These are phyloP conservation scores for Eumeta japonica DNA, from an alignment of 1,140 invertebrate genomes.

Conservation along the genomic window DNA sequence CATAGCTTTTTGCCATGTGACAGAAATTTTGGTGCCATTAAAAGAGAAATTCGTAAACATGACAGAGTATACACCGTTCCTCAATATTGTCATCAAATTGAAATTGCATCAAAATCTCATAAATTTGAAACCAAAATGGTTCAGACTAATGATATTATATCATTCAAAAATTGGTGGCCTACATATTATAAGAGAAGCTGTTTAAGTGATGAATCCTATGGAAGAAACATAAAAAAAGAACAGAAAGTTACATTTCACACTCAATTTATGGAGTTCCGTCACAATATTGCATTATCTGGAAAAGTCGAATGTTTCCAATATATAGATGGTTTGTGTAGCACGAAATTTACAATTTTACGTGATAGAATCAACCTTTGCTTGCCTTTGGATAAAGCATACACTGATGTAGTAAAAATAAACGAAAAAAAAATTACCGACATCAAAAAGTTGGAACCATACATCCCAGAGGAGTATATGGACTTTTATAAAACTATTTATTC, in stretches of 20 bases:
- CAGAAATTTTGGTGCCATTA: too few species aligned
- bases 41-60: too few species aligned
- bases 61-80: too few species aligned
- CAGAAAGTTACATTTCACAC: not conserved
- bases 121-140: too few species aligned
- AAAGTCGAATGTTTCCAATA: slow-evolving; percentile 1
- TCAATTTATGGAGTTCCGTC: not conserved
- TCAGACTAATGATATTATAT: too few species aligned
- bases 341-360: not conserved
- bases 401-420: not conserved
- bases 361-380: too few species aligned
- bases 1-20: too few species aligned
- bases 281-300: not conserved
- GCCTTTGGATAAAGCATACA: not conserved
- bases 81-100: not conserved
- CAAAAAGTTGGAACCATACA: not conserved
- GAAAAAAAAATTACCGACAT: not conserved
- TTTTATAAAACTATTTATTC: not conserved
- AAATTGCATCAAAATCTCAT: not conserved
- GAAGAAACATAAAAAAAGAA: slow-evolving; percentile 1
- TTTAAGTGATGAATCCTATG: slow-evolving; percentile 1
- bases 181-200: not conserved
- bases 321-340: not conserved
- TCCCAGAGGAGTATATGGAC: not conserved
- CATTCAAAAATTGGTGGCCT: too few species aligned